Evolutionary conservation across 2,888 invertebrate genomes (phyloP).

Genomic region (Drosophila trichaetosa): DNA sequence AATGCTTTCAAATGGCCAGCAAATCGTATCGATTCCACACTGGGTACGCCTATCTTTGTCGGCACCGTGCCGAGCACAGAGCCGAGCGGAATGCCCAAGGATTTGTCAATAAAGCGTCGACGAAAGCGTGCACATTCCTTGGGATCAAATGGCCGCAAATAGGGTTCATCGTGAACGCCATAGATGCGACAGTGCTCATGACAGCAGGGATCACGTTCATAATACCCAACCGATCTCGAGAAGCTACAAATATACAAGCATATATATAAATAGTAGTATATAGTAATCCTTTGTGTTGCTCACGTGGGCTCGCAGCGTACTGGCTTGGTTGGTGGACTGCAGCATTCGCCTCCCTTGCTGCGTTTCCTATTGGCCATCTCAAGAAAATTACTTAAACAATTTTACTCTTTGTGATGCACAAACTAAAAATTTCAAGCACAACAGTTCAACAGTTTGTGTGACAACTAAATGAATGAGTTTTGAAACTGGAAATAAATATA

Average conservation of each 20-base stretch:
- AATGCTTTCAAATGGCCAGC: constrained; percentile 79
- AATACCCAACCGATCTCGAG: constrained; percentile 18
- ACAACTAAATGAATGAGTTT: constrained; percentile 12
- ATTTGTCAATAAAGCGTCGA: constrained; percentile 45
- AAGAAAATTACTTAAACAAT: not conserved
- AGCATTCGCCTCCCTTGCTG: constrained; percentile 33
- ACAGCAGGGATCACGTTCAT: constrained; percentile 55
- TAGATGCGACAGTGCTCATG: constrained; percentile 60
- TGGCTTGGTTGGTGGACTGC: constrained; percentile 10
- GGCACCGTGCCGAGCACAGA: constrained; percentile 53
- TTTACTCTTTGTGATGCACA: constrained; percentile 3
- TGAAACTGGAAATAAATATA: not conserved
- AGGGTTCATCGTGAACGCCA: constrained; percentile 65
- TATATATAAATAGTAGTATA: not conserved
- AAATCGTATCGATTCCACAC: constrained; percentile 64
- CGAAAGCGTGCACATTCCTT: constrained; percentile 45
- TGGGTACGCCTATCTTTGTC: constrained; percentile 43
- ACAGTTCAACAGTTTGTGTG: constrained; percentile 1
- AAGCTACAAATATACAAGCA: not conserved
- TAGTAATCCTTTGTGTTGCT: not conserved
- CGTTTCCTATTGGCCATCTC: constrained; percentile 35
- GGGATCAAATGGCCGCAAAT: constrained; percentile 46
- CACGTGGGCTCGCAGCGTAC: constrained; percentile 26
- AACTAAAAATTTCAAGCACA: constrained; percentile 16
- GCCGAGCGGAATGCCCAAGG: constrained; percentile 73